Evolutionary conservation across 2,888 invertebrate genomes (phyloP), one percentile per base, ranked within the genome.

Genomic region (Drosophila trichaetosa): DNA sequence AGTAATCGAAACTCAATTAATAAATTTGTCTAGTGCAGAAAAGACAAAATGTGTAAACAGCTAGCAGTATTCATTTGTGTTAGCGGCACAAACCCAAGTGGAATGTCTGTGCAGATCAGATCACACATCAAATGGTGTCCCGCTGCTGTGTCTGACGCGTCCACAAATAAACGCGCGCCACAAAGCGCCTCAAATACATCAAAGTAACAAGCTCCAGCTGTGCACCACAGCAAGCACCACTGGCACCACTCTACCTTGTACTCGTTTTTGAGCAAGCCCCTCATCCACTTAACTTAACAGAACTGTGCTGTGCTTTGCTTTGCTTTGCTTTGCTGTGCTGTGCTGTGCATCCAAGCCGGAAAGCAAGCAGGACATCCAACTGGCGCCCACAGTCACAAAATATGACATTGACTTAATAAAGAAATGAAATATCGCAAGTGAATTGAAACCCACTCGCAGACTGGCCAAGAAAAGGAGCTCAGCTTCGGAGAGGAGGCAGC

Each of bases 191-290:
- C 85, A 79, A 91, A 92, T 92, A 85, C 91, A 91, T 91, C 91
- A 91, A 86, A 91, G 83, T 90, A 90, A 87, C 90, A 82, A 88
- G 82, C 91, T 90, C 91, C 91, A 90, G 91, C 91, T 91, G 91
- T 79, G 90, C 82, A 69, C 79, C 80, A 74, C 87, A 83, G 82
- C 73, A 58, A 48, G 73, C 78, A 58, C 57, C 63, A 67, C 29
- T 24, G 46, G 46, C 36, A 59, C 46, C 81, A 61, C 27, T 51
- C 21, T 46, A 16, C 31, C 38, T 29, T 21, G 63, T 46, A 42
- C 70, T 66, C 63, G 53, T 46, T 74, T 42, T 46, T 53, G 18
- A 54, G 24, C 24, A 54, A 36, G 36, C 36, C 38, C 16, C 49
- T n/a, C 65, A 68, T 59, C 73, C 62, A 65, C 64, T 69, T 69